phyloP scores from a whole-genome alignment of 1,140 invertebrate species.

The Drosophila watanabei region DNA sequence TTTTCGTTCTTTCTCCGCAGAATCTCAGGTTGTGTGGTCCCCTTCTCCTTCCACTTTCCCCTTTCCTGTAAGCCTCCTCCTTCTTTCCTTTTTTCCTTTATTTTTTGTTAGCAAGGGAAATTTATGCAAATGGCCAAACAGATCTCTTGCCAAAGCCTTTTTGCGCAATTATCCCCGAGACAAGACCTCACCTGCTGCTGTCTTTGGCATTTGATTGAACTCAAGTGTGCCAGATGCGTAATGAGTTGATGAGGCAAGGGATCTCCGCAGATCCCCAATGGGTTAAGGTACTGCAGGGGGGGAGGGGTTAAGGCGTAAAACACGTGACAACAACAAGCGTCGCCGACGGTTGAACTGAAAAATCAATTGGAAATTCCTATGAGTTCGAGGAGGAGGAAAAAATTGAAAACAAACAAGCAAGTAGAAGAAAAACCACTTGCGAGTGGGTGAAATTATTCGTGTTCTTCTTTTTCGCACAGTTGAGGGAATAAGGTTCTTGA shows the following conservation, averaged over 20 bases:
- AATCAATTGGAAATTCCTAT: conserved; percentile 70
- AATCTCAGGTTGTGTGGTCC: conserved; percentile 33
- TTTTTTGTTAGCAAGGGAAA: conserved; percentile 64
- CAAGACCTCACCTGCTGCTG: conserved; percentile 71
- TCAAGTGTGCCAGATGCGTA: conserved; percentile 77
- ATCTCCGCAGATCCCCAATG: neutral
- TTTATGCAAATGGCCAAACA: conserved; percentile 74
- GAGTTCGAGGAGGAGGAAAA: conserved; percentile 34
- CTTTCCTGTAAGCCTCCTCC: neutral
- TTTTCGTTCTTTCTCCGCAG: conserved; percentile 10
- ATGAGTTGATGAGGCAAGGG: conserved; percentile 33
- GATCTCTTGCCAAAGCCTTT: conserved; percentile 48
- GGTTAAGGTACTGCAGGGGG: too few species aligned
- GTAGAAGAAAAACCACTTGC: conserved; percentile 37
- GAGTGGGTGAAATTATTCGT: conserved; percentile 22
- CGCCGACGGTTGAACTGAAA: conserved; percentile 59
- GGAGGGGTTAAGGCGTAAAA: conserved; percentile 4
- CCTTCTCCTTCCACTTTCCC: conserved; percentile 5
- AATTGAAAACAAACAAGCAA: conserved; percentile 34
- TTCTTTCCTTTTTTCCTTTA: neutral
- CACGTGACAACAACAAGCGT: conserved; percentile 57
- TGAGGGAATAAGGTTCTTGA: neutral
- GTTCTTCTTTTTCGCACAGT: conserved; percentile 12
- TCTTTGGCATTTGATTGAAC: conserved; percentile 73
- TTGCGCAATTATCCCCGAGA: conserved; percentile 68